These are phyloP conservation scores for Drosophila merina DNA, from an alignment of 2,888 invertebrate species.

Conservation along the genomic window DNA sequence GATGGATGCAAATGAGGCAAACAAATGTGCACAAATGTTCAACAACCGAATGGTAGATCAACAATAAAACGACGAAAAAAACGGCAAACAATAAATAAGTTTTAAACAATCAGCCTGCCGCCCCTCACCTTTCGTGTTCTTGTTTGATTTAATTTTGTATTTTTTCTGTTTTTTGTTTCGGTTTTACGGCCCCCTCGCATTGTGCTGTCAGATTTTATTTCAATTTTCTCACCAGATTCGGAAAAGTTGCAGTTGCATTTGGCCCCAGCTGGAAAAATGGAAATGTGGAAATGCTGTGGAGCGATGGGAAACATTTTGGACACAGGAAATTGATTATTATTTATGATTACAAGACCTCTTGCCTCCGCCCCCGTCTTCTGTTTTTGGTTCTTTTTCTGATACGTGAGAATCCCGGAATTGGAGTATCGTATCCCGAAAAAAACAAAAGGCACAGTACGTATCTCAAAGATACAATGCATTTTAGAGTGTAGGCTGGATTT, in stretches of 20 bases:
- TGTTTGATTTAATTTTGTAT: background rate
- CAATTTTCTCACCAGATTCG: constrained; percentile 61
- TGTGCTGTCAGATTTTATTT: constrained; percentile 68
- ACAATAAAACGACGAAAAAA: constrained; percentile 24
- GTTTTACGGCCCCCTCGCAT: constrained; percentile 3
- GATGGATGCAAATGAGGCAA: constrained; percentile 55
- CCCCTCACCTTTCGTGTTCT: constrained; percentile 8
- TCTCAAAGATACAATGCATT: constrained; percentile 40
- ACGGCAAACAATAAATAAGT: constrained; percentile 52
- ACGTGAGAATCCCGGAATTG: constrained; percentile 35
- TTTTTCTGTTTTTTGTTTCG: background rate
- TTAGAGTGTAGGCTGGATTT: constrained; percentile 8
- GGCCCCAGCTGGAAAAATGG: constrained; percentile 46
- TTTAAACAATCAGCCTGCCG: constrained; percentile 50
- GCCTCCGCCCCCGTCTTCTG: background rate
- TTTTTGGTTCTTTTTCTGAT: constrained; percentile 5
- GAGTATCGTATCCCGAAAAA: constrained; percentile 23
- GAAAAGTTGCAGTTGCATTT: constrained; percentile 69
- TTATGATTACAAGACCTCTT: constrained; percentile 67
- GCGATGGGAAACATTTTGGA: constrained; percentile 75
- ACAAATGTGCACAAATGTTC: constrained; percentile 73
- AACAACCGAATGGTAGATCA: constrained; percentile 14
- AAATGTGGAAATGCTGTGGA: constrained; percentile 42
- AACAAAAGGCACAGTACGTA: constrained; percentile 21
- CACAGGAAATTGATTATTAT: constrained; percentile 79